These are phyloP conservation scores for Nycticebus coucang DNA, from an alignment of 2,113 vertebrate genomes.

Conservation along the genomic window DNA sequence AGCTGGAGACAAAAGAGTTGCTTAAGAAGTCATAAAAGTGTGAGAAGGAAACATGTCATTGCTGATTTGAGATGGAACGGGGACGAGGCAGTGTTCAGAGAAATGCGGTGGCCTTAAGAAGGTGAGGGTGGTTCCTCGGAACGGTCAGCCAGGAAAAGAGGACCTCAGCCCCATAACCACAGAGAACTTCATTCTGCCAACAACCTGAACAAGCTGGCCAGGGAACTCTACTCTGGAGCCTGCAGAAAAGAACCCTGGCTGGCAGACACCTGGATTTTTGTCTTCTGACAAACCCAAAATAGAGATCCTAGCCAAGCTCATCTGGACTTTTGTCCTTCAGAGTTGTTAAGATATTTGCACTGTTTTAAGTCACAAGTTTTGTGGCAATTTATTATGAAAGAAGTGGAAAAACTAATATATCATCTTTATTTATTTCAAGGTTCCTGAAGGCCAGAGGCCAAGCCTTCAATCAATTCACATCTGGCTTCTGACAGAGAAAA, in stretches of 20 bases:
- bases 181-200: not conserved
- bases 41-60: not conserved
- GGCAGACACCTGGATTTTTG: not conserved
- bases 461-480: conserved; percentile 90
- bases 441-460: conserved; percentile 92
- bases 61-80: not conserved
- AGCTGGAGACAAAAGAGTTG: not conserved
- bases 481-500: conserved; percentile 87
- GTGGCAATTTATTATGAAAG: not conserved
- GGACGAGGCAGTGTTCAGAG: not conserved
- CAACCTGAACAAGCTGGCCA: not conserved
- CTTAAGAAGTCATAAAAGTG: not conserved
- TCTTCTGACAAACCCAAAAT: not conserved
- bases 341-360: not conserved
- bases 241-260: not conserved
- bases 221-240: not conserved
- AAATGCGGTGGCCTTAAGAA: not conserved
- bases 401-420: not conserved
- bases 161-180: not conserved
- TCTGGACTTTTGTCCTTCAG: not conserved
- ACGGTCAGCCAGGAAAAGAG: not conserved
- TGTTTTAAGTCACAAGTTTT: not conserved
- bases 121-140: not conserved
- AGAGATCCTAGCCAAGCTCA: not conserved
- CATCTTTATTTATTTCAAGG: conserved; percentile 94